phyloP scores from a whole-genome alignment of 2,888 invertebrate genomes.

The Apotomis capreana region DNA sequence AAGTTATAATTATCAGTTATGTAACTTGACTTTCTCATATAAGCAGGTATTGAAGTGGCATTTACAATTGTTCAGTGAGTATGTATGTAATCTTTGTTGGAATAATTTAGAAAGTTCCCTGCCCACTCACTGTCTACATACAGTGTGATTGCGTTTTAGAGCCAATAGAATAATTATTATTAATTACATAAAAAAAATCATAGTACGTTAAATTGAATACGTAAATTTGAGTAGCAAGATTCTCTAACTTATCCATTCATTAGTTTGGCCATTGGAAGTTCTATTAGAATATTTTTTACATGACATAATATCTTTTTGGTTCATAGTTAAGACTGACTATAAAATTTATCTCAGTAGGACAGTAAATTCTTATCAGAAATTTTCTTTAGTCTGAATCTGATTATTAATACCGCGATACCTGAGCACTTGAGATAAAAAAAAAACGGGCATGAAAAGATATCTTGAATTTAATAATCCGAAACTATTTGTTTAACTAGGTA shows the following conservation, averaged over 20 bases:
- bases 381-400: constrained; percentile 5
- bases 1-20: constrained; percentile 3
- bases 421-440: constrained; percentile 32
- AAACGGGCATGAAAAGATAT: constrained; percentile 4
- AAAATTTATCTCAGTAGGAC: constrained; percentile 32
- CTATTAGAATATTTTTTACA: no score
- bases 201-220: neutral
- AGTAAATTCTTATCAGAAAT: constrained; percentile 17
- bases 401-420: neutral
- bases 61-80: constrained; percentile 51
- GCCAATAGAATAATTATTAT: neutral
- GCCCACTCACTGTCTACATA: constrained; percentile 16
- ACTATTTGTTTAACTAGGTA: neutral
- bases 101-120: constrained; percentile 65
- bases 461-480: neutral
- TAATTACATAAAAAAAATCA: neutral
- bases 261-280: no score
- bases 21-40: constrained; percentile 22
- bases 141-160: neutral
- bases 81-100: constrained; percentile 53
- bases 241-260: no score
- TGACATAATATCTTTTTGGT: no score
- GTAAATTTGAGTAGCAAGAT: neutral
- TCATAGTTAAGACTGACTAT: neutral
- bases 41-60: constrained; percentile 43